Evolutionary conservation across 2,888 invertebrate genomes (phyloP), one percentile per base, ranked within the genome.

Genomic region (Urechis unicinctus): DNA sequence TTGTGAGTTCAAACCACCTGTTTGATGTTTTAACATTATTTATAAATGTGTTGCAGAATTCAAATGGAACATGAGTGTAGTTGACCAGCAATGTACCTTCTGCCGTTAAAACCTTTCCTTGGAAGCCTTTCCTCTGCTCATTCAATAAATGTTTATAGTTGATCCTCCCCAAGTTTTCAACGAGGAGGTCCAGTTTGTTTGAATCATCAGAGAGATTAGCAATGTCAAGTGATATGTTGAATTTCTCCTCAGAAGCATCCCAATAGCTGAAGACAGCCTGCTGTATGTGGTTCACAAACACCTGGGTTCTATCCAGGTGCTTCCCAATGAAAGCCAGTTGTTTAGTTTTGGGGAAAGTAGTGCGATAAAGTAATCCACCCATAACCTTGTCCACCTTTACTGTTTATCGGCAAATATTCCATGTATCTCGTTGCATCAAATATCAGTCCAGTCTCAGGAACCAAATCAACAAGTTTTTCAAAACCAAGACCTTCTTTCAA

Each of bases 361-460:
- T 81, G 31, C 81, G 66, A 66, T 84, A 84, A 28, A 83, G 61
- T 21, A 81, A 76, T 61, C 82, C n/a, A 84, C 0, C 84, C 84
- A 62, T 80, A 82, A 53, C 81, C 80, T 71, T 84, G 84, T 0
- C 83, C 83, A 44, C 73, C 78, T 26, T 59, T 77, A 63, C n/a
- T n/a, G n/a, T n/a, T n/a, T n/a, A n/a, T n/a, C n/a, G 36, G 17
- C 36, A 36, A 36, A 17, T 36, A 17, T 17, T 36, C 36, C 36
- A 36, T 36, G 9, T 13, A 13, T 13, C 17, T 9, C 17, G 36
- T 9, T 36, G 36, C 17, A 9, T 36, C 36, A 36, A 36, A 36
- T 36, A 13, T 9, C 36, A 13, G 36, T 13, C 17, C 9, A 36
- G 9, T 36, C n/a, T n/a, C n/a, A 36, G 36, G 36, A 13, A 36